Percentiles rank a stretch among this genome's conserved stretches.
Conservation (phyloP, 2,888 invertebrate species). For the Apodemia mormo region DNA sequence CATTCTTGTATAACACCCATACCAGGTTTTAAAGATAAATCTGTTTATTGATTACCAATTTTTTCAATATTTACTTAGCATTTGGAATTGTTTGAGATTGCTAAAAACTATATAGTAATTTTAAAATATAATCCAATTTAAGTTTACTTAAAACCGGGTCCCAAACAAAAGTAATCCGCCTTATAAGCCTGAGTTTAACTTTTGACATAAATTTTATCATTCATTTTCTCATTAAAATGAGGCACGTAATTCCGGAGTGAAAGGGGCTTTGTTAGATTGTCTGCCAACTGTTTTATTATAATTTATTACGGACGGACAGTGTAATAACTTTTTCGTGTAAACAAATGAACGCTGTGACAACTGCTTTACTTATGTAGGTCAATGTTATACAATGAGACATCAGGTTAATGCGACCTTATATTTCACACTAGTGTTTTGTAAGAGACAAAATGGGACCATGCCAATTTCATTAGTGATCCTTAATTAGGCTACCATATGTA, state of each 20-base stretch:
- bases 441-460: not conserved
- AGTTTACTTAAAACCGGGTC: not conserved
- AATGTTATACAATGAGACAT: not conserved
- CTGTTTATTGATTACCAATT: too few relatives aligned
- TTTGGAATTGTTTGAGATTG: too few relatives aligned
- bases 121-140: not conserved
- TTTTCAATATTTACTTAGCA: too few relatives aligned
- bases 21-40: too few relatives aligned
- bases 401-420: not conserved
- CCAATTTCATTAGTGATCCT: not conserved
- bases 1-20: too few relatives aligned
- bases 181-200: slow-evolving; percentile 57
- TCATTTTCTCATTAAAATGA: slow-evolving; percentile 58
- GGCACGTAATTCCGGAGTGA: slow-evolving; percentile 54
- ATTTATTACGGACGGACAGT: slow-evolving; percentile 37
- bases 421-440: not conserved
- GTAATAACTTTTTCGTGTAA: slow-evolving; percentile 18
- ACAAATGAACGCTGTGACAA: slow-evolving; percentile 19
- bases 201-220: slow-evolving; percentile 70
- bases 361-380: slow-evolving; percentile 11
- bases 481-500: not conserved
- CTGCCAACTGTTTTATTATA: slow-evolving; percentile 36
- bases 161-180: slow-evolving; percentile 26
- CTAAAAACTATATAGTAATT: too few relatives aligned
- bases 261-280: slow-evolving; percentile 42